phyloP scores from a whole-genome alignment of 2,113 vertebrate species.

The Falcunculus frontatus region DNA sequence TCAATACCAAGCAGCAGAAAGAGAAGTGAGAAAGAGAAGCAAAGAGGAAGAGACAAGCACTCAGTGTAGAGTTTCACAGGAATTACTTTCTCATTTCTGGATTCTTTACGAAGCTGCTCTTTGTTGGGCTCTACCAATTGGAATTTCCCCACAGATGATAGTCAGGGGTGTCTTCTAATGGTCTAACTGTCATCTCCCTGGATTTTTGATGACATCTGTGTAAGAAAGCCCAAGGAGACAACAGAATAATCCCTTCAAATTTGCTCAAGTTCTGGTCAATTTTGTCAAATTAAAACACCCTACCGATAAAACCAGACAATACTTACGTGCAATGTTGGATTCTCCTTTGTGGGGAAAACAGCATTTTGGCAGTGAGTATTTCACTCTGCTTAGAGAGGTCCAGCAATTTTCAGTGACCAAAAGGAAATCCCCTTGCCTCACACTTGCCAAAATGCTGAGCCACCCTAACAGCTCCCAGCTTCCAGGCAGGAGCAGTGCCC shows the following conservation, averaged over 20 bases:
- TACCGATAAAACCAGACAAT: not conserved
- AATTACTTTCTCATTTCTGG: not conserved
- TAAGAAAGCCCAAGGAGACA: not conserved
- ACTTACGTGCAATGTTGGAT: not conserved
- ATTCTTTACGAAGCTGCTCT: not conserved
- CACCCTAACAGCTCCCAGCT: not conserved
- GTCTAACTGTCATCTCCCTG: not conserved
- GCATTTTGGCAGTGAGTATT: accelerated
- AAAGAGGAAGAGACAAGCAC: not conserved
- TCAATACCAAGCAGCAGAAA: not conserved
- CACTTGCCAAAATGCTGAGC: not conserved
- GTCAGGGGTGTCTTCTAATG: not conserved
- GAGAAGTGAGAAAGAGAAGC: not conserved
- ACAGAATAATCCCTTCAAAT: not conserved
- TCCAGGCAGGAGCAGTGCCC: not conserved
- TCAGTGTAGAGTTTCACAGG: not conserved
- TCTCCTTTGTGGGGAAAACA: not conserved
- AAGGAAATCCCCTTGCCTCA: not conserved
- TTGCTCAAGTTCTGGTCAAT: not conserved
- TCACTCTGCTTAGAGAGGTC: not conserved
- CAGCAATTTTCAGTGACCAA: not conserved
- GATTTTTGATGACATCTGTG: not conserved
- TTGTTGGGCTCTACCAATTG: not conserved
- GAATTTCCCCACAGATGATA: not conserved
- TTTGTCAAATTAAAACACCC: not conserved